Conservation (phyloP, 2,797 vertebrate species). For the Odontamblyopus rebecca region DNA sequence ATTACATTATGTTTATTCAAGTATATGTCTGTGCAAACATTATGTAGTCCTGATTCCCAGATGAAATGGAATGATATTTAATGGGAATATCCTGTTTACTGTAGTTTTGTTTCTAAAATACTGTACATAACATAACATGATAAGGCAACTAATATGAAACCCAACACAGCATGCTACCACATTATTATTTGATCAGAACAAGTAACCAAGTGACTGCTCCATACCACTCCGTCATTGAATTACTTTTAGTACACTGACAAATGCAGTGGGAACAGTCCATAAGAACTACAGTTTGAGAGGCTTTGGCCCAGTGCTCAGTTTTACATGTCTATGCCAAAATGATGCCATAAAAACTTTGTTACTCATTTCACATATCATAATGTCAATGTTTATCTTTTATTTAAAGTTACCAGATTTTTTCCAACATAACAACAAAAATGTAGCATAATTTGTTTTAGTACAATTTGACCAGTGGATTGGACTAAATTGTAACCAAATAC, state of each 20-base stretch:
- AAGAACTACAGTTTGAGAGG: too few relatives aligned
- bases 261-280: too few relatives aligned
- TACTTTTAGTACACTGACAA: too few relatives aligned
- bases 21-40: slow-evolving; percentile 9
- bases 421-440: neutral
- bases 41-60: slow-evolving; percentile 18
- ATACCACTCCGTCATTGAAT: too few relatives aligned
- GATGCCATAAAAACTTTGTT: neutral
- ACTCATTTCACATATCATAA: neutral
- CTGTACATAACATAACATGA: too few relatives aligned
- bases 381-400: too few relatives aligned
- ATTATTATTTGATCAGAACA: too few relatives aligned
- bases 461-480: neutral
- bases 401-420: too few relatives aligned
- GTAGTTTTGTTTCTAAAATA: neutral
- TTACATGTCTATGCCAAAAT: neutral
- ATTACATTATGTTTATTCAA: slow-evolving; percentile 32
- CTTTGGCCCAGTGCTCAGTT: neutral
- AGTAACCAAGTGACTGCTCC: too few relatives aligned
- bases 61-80: slow-evolving; percentile 43
- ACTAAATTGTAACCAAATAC: neutral
- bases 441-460: neutral
- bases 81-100: slow-evolving; percentile 35
- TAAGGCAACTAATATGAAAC: too few relatives aligned
- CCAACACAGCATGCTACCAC: too few relatives aligned